Evolutionary conservation across 2,888 invertebrate genomes (phyloP), one percentile per base, ranked within the genome.

Genomic region (Actias luna): DNA sequence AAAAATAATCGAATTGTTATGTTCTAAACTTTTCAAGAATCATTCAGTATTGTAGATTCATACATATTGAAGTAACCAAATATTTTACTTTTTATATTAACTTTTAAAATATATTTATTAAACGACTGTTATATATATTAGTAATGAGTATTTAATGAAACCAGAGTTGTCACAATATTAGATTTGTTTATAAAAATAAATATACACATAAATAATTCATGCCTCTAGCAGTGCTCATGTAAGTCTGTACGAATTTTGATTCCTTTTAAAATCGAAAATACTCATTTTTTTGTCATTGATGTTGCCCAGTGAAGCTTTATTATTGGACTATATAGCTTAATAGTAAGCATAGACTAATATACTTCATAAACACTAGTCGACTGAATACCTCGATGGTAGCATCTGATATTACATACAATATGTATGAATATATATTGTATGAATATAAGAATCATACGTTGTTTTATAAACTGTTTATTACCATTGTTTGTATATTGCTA

Each of bases 361-460:
- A 46, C 46, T 46, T 46, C 22, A 22, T 12, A 46, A 66, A 65
- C 61, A 69, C 77, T 77, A 77, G 77, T 77, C 77, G 66, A 63
- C 67, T 36, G 31, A 69, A 68, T 75, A 73, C 68, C 70, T 74
- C 70, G 60, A n/a, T 29, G 52, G 60, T 63, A 58, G 55, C 65
- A 59, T 60, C 36, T 65, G 63, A 64, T 67, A 67, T 71, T 62
- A 65, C 59, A 10, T 63, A 59, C 25, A 50, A 60, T 62, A 65
- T 63, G 52, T 60, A 55, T n/a, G 52, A 18, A 52, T 35, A 52
- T 42, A 42, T 42, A 42, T 42, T 46, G 27, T 57, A 31, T 27
- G 36, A 29, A 39, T 39, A 61, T 61, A 61, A 31, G 16, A 57
- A 39, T 61, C 22, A 39, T 57, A 22, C 39, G 2, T 46, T 52